Conservation (phyloP, 2,113 vertebrate species). For the Parus major region DNA sequence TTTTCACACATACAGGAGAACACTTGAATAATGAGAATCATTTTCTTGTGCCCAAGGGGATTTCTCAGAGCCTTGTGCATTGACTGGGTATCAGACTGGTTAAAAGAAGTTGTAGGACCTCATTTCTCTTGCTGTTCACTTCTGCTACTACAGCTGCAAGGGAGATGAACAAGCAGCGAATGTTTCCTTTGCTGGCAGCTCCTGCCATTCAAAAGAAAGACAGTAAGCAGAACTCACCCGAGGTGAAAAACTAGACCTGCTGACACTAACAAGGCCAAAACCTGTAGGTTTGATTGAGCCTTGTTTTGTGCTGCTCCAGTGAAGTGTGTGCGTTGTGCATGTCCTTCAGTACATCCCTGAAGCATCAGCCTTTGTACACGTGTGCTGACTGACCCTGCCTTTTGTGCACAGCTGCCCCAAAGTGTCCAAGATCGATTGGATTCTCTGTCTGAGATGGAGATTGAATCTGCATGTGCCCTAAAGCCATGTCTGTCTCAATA, state of each 20-base stretch:
- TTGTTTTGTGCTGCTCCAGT: neutral
- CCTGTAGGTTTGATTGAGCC: neutral
- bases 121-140: neutral
- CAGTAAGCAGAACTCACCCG: neutral
- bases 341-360: neutral
- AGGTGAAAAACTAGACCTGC: neutral
- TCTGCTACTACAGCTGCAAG: neutral
- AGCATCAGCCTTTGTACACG: neutral
- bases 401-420: neutral
- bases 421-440: neutral
- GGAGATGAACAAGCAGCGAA: neutral
- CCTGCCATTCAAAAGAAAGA: neutral
- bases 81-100: neutral
- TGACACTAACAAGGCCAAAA: neutral
- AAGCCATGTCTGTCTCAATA: neutral
- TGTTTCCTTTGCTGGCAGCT: neutral
- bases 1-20: neutral
- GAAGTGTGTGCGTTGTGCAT: accelerated
- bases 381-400: neutral
- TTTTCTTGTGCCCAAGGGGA: neutral
- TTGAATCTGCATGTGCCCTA: neutral
- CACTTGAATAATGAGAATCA: neutral
- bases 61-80: neutral
- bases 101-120: neutral
- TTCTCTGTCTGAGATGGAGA: neutral